Base-by-base conservation (phyloP, 2,113 vertebrate genomes). In the Actenoides hombroni region DNA sequence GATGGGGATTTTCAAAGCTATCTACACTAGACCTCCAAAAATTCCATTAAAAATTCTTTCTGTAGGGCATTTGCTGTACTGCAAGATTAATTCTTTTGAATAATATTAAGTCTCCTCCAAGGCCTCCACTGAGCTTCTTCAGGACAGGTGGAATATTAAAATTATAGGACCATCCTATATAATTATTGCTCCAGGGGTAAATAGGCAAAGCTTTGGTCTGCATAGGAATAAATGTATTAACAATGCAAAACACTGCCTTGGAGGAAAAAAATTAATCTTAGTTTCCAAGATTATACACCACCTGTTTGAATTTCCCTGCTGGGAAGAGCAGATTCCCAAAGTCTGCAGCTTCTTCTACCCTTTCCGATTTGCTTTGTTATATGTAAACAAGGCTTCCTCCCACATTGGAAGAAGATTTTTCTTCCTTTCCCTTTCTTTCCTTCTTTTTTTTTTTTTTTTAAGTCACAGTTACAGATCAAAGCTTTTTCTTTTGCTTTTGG, bases 181-280 rank as follows among this genome's bases (percentile, higher is more conserved):
- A 86, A 78, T 70, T 64, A 89, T 86, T 69, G 5, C 77, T 92
- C 2, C 53, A 79, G 53, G 77, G 57, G 18, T 90, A 92, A 92
- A 71, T 82, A 80, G 29, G 29, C 16, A 93, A 79, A 69, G 40
- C 25, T 93, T 61, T 20, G 6, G 25, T 65, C 51, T 93, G 69
- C 65, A 63, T n/a, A 84, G 40, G 59, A 96, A 92, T 69, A 95
- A 88, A 82, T 17, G 20, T n/a, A 79, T 82, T 95, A 92, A 81
- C 46, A 90, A 88, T 39, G n/a, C 64, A 74, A 93, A 95, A 53
- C 20, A 65, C 21, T 49, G 10, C 74, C 83, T 89, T 1, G 10
- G 40, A 89, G 40, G 63, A 39, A 91, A 92, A 92, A 46, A 76
- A 29, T 9, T 65, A 75, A 85, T 90, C 71, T 96, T 83, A 8